phyloP scores from a whole-genome alignment of 2,888 invertebrate genomes.

The Tenthredo mesomela region DNA sequence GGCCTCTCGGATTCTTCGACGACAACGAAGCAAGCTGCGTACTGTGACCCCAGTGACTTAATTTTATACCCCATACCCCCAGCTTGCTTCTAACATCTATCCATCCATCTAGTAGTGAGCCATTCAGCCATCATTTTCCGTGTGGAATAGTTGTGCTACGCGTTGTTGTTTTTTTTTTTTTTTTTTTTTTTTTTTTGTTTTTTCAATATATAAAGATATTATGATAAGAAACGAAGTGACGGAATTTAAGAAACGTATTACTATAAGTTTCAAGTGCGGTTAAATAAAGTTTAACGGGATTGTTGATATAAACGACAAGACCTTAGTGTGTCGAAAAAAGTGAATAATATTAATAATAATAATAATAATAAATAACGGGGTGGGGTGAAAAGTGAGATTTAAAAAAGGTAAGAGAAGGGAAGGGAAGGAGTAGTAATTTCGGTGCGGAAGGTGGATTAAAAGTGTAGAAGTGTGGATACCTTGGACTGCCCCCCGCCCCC shows the following conservation, averaged over 20 bases:
- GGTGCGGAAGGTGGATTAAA: slow-evolving; percentile 73
- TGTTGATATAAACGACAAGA: background rate
- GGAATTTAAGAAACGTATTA: background rate
- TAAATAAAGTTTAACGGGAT: background rate
- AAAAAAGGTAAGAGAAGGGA: slow-evolving; percentile 23
- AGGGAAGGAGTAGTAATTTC: slow-evolving; percentile 57
- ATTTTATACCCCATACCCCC: slow-evolving; percentile 29
- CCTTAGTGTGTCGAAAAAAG: background rate
- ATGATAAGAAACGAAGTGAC: background rate
- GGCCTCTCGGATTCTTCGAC: slow-evolving; percentile 16
- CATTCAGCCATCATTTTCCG: background rate
- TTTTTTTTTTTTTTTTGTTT: too few species aligned
- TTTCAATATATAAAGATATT: background rate
- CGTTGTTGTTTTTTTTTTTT: too few species aligned
- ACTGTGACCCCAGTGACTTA: slow-evolving; percentile 26
- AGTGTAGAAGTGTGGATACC: slow-evolving; percentile 78
- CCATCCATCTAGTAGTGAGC: too few species aligned
- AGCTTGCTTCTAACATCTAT: background rate
- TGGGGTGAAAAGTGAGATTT: background rate
- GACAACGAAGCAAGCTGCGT: slow-evolving; percentile 19
- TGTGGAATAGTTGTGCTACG: background rate
- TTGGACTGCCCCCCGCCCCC: slow-evolving; percentile 78
- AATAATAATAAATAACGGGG: background rate
- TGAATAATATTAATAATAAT: background rate
- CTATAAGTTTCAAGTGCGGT: background rate